Evolutionary conservation across 2,113 vertebrate species (phyloP).

Genomic region (Phoxinus phoxinus): DNA sequence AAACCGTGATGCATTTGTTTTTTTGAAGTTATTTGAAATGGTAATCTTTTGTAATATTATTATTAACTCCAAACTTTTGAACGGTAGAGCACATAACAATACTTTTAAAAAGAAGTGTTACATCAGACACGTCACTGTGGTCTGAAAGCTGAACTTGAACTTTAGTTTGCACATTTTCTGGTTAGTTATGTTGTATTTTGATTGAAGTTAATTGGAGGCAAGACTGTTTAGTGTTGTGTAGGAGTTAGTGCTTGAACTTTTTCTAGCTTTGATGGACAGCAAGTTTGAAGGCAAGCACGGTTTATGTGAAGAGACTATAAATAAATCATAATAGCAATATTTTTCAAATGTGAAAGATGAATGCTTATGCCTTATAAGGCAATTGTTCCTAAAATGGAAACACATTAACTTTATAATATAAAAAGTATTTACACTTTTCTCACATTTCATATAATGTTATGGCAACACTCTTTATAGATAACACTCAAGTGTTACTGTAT

Average conservation of each 20-base stretch:
- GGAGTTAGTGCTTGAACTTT: background rate
- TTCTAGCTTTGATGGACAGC: constrained; percentile 18
- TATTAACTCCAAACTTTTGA: background rate
- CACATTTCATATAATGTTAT: background rate
- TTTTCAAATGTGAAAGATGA: no score
- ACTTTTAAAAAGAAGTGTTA: background rate
- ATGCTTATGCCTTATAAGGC: background rate
- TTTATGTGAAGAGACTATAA: background rate
- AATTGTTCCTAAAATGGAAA: constrained; percentile 22
- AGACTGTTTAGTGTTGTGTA: constrained; percentile 15
- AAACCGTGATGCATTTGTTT: background rate
- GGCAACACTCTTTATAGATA: constrained; percentile 9
- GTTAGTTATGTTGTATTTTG: background rate
- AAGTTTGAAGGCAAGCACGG: background rate
- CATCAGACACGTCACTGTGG: background rate
- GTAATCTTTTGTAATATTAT: background rate
- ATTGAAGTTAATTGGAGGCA: background rate
- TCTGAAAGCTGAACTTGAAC: background rate
- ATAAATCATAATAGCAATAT: background rate
- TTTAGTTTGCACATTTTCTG: background rate
- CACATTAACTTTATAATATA: background rate
- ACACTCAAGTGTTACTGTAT: background rate
- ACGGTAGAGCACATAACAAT: background rate
- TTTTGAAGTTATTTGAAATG: background rate
- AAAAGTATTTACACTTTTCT: background rate